Evolutionary conservation across 2,888 invertebrate genomes (phyloP), one percentile per base, ranked within the genome.

Genomic region (Apotomis capreana): DNA sequence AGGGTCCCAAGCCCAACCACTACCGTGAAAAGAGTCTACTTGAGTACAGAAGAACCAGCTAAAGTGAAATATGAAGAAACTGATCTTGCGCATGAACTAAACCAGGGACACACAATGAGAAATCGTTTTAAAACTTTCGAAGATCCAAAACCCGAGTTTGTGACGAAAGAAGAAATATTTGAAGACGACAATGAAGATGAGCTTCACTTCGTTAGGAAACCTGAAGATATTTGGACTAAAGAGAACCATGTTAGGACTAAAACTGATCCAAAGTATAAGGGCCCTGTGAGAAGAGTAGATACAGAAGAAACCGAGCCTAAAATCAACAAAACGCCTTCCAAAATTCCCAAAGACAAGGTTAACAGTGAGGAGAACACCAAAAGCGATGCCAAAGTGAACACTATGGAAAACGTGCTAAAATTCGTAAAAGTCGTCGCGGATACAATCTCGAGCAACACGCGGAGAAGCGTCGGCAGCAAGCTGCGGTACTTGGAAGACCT

Each of bases 401-500:
- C 85, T 15, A 79, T 90, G 74, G 85, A 87, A 58, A 85, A 83
- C 51, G 70, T 93, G 49, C 70, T 87, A 69, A 89, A 87, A 65
- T 82, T 92, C 52, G 77, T 92, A 74, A 89, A 85, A 80, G 78
- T 87, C 0, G 87, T 93, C 0, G 81, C 92, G 1, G 87, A 90
- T n/a, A 89, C 88, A 0, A 90, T 93, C 77, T 83, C 87, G 0
- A 85, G 78, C 70, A 90, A 91, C 71, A 87, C 90, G 3, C 85
- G 83, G 15, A 89, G 87, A 74, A 89, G 90, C 4, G 88, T 94
- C 26, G 87, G 86, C 59, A 94, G 94, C 65, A 96, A 96, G 86
- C 86, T 95, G 10, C 83, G 87, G 59, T 94, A 95, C 80, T 89
- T 96, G 69, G 92, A 93, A 76, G 85, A 91, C 15, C 90, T 96